Percentiles rank a stretch among this genome's conserved stretches.
Evolutionary conservation across 2,797 vertebrate genomes (phyloP).

Genomic region (Neosilurus mollespiculum): DNA sequence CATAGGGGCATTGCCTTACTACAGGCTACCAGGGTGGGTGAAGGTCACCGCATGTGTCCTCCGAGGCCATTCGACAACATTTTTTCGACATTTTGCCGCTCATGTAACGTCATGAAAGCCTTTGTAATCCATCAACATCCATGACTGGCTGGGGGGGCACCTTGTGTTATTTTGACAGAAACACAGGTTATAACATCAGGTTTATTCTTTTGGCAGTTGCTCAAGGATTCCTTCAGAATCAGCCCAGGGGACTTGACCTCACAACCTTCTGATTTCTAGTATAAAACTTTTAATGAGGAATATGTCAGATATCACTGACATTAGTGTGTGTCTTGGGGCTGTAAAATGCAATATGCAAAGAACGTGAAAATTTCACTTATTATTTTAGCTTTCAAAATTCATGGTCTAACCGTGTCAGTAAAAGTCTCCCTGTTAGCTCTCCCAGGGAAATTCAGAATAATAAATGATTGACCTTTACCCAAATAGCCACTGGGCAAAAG

Average conservation of each 20-base stretch:
- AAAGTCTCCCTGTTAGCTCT: not conserved
- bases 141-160: too few relatives aligned
- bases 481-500: constrained; percentile 13
- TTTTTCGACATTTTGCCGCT: too few relatives aligned
- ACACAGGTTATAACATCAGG: not conserved
- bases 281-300: constrained; percentile 5
- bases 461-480: constrained; percentile 22
- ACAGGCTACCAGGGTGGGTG: too few relatives aligned
- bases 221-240: not conserved
- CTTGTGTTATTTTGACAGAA: not conserved
- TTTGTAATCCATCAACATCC: too few relatives aligned
- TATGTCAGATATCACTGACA: not conserved
- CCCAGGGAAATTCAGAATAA: not conserved
- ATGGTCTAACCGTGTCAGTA: not conserved
- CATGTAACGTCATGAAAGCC: too few relatives aligned
- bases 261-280: not conserved
- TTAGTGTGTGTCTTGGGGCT: not conserved
- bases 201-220: not conserved
- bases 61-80: too few relatives aligned
- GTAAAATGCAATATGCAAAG: not conserved
- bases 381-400: constrained; percentile 4
- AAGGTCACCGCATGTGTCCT: too few relatives aligned
- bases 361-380: not conserved
- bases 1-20: too few relatives aligned
- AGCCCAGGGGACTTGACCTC: not conserved